These are phyloP conservation scores for Molorchus minor DNA, from an alignment of 2,888 invertebrate species.

Conservation along the genomic window DNA sequence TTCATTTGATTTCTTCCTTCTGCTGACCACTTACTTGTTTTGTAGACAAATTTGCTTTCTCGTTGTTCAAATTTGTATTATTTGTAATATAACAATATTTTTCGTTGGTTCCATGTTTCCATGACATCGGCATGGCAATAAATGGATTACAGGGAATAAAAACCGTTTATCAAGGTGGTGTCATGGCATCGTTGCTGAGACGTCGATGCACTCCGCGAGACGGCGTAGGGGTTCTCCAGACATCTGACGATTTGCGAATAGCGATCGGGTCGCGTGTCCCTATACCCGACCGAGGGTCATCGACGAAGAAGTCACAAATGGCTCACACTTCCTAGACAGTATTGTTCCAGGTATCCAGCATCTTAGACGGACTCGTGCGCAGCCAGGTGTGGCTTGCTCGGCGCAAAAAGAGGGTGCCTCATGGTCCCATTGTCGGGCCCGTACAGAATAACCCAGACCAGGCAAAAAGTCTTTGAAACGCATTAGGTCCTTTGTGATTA, in stretches of 20 bases:
- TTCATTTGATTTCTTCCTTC: no score
- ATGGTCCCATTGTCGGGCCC: conserved; percentile 24
- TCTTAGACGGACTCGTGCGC: conserved; percentile 45
- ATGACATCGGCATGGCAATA: no score
- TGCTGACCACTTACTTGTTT: no score
- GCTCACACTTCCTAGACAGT: conserved; percentile 40
- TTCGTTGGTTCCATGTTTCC: no score
- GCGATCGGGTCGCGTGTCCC: conserved; percentile 19
- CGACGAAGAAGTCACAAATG: conserved; percentile 23
- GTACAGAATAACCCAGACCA: conserved; percentile 39
- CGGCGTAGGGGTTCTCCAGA: conserved; percentile 5
- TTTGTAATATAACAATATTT: no score
- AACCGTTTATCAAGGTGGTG: no score
- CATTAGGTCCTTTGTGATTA: conserved; percentile 29
- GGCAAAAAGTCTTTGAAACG: conserved; percentile 44
- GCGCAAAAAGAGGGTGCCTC: conserved; percentile 38
- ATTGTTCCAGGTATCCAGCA: conserved; percentile 38
- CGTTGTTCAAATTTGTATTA: no score
- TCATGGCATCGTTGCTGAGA: no score
- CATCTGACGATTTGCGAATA: conserved; percentile 22
- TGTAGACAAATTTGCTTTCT: no score
- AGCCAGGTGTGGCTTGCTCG: conserved; percentile 38
- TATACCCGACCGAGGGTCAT: conserved; percentile 24
- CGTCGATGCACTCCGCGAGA: no score
- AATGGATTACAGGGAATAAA: no score